These are phyloP conservation scores for Lepidotrigona ventralis DNA, from an alignment of 1,140 invertebrate species.

Conservation along the genomic window DNA sequence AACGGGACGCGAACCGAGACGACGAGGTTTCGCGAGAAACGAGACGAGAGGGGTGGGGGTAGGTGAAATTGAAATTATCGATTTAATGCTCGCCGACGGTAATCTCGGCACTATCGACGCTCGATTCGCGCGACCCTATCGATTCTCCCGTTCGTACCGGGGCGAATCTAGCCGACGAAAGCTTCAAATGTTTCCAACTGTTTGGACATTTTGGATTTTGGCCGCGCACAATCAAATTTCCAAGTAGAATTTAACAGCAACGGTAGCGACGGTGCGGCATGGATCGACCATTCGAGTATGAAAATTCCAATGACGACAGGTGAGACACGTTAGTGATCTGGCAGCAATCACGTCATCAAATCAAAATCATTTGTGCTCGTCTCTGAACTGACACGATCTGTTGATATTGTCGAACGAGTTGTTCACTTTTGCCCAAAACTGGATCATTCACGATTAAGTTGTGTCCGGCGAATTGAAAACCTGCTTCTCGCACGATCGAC, in stretches of 20 bases:
- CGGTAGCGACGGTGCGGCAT: slow-evolving; percentile 4
- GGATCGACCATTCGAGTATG: slow-evolving; percentile 39
- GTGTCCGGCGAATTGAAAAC: not conserved
- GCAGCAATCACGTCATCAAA: not conserved
- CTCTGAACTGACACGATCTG: not conserved
- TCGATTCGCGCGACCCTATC: not conserved
- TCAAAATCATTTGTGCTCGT: not conserved
- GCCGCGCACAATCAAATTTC: slow-evolving; percentile 62
- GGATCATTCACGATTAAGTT: not conserved
- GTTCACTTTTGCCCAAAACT: not conserved
- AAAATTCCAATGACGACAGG: slow-evolving; percentile 37
- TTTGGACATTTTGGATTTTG: slow-evolving; percentile 51
- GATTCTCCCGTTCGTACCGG: not conserved
- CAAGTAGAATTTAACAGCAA: slow-evolving; percentile 55
- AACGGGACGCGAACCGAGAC: not conserved
- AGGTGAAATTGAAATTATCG: not conserved
- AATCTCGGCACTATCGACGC: not conserved
- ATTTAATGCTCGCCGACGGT: not conserved
- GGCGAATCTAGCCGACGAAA: slow-evolving; percentile 18
- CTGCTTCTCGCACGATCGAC: slow-evolving; percentile 1
- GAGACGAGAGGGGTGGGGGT: no score
- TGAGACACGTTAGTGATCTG: not conserved
- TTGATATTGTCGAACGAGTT: not conserved
- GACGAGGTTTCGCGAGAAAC: not conserved
- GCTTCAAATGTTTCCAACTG: slow-evolving; percentile 59